Percentiles rank a stretch among this genome's conserved stretches.
phyloP scores from a whole-genome alignment of 2,797 vertebrate species.

The Microcaecilia unicolor region DNA sequence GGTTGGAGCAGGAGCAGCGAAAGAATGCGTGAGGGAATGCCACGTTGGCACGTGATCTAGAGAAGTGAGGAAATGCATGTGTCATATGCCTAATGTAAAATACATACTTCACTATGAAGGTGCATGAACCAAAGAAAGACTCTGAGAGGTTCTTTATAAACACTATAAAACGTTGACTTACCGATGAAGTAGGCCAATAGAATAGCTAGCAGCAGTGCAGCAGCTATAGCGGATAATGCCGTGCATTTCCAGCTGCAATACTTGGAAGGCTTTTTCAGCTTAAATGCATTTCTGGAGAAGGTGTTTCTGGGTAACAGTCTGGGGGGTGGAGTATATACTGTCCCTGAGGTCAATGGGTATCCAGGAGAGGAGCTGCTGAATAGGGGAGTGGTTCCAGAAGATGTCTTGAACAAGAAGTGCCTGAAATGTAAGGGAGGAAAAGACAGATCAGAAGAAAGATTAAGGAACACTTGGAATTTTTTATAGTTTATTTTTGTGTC shows the following conservation, averaged over 20 bases:
- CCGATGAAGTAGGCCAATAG: constrained; percentile 92
- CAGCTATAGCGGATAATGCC: constrained; percentile 85
- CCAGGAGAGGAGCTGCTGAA: constrained; percentile 96
- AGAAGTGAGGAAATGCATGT: too few relatives aligned
- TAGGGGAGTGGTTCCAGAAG: constrained; percentile 91
- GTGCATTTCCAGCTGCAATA: constrained; percentile 99
- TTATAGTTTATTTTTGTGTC: too few relatives aligned
- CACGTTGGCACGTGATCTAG: too few relatives aligned
- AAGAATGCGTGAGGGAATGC: too few relatives aligned
- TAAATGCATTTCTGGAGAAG: constrained; percentile 95
- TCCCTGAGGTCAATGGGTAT: constrained; percentile 92
- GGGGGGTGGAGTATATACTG: constrained; percentile 92
- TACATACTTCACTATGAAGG: too few relatives aligned
- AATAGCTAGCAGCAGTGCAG: constrained; percentile 84
- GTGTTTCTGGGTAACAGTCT: constrained; percentile 92
- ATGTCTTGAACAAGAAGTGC: constrained; percentile 97
- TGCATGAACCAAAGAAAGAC: too few relatives aligned
- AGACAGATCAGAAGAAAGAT: too few relatives aligned
- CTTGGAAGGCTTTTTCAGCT: constrained; percentile 96
- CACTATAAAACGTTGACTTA: constrained; percentile 45
- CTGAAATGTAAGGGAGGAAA: constrained; percentile 50
- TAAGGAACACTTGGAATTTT: too few relatives aligned
- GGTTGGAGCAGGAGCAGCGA: too few relatives aligned
- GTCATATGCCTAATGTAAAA: too few relatives aligned
- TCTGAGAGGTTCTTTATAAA: neutral